These are phyloP conservation scores for Struthio camelus DNA, from an alignment of 2,113 vertebrate species.

Conservation along the genomic window DNA sequence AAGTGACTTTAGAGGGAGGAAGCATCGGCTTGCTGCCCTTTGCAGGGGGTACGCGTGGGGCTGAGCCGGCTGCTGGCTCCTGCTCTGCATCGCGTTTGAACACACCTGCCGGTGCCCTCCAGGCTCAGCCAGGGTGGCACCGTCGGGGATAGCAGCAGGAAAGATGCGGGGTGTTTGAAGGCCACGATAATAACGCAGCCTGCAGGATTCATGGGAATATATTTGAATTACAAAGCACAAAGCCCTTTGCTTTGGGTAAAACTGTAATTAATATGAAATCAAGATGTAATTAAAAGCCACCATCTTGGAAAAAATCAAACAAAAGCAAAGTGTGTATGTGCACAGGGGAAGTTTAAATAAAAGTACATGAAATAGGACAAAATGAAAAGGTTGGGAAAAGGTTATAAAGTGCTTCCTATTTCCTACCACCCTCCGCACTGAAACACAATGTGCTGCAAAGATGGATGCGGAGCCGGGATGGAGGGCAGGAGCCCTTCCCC, in stretches of 20 bases:
- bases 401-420: background rate
- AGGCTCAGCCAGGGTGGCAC: slow-evolving; percentile 23
- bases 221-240: slow-evolving; percentile 28
- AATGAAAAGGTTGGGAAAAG: background rate
- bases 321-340: background rate
- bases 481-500: background rate
- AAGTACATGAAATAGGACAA: background rate
- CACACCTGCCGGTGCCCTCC: background rate
- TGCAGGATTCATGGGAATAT: background rate
- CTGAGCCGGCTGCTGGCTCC: background rate
- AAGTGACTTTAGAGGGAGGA: background rate
- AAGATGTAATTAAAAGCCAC: slow-evolving; percentile 56
- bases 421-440: too few relatives aligned
- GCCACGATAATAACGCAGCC: background rate
- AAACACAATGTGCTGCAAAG: background rate
- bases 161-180: background rate
- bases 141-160: background rate
- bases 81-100: background rate
- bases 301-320: slow-evolving; percentile 27
- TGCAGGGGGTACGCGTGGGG: rapidly evolving
- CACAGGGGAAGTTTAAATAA: background rate
- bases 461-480: rapidly evolving
- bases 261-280: slow-evolving; percentile 53
- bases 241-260: slow-evolving; percentile 27
- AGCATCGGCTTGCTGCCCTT: background rate